phyloP scores from a whole-genome alignment of 1,140 invertebrate genomes.

The Penaeus vannamei region DNA sequence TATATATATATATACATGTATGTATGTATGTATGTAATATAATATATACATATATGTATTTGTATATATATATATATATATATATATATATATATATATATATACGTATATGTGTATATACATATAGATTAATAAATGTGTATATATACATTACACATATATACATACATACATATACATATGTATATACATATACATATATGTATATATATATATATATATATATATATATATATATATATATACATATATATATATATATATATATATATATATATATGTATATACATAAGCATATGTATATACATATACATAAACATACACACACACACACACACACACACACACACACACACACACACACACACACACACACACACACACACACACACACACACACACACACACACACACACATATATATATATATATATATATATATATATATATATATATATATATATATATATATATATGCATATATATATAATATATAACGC shows the following conservation, averaged over 20 bases:
- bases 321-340: no score
- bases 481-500: neutral
- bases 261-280: no score
- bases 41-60: no score
- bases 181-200: neutral
- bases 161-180: neutral
- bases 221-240: neutral
- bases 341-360: neutral
- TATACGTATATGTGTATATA: no score
- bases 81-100: no score
- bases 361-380: neutral
- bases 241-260: no score
- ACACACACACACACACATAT: neutral
- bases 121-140: neutral
- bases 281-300: no score
- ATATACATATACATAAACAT: no score
- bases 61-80: no score
- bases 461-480: neutral
- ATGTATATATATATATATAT: neutral
- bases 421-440: slow-evolving; percentile 23
- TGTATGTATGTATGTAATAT: no score
- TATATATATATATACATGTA: no score
- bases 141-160: neutral
- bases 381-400: neutral
- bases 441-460: neutral